Percentiles rank a stretch among this genome's conserved stretches.
These are phyloP conservation scores for Sinotaia quadrata DNA, from an alignment of 2,888 invertebrate species.

Conservation along the genomic window DNA sequence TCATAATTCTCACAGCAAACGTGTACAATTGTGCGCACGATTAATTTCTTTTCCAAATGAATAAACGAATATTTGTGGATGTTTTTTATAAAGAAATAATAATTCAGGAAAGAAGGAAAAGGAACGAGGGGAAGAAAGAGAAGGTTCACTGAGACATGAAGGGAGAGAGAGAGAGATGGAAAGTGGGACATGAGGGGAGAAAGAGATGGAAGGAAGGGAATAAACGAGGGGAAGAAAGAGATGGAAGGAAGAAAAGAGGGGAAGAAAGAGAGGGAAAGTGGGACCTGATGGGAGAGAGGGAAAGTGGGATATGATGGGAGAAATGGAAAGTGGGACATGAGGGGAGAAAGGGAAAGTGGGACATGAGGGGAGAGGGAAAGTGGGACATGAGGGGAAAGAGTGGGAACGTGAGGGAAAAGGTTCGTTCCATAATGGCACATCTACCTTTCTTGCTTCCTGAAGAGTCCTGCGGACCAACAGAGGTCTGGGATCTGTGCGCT, in stretches of 20 bases:
- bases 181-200: slow-evolving; percentile 4
- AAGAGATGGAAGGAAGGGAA: not conserved
- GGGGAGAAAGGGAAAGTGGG: slow-evolving; percentile 6
- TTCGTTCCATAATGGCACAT: too few relatives aligned
- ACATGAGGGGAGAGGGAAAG: too few relatives aligned
- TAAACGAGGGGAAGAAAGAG: not conserved
- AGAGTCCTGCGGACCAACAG: slow-evolving; percentile 63
- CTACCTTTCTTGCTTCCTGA: too few relatives aligned
- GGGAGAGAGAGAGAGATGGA: slow-evolving; percentile 31
- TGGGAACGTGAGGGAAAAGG: too few relatives aligned
- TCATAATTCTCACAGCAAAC: too few relatives aligned
- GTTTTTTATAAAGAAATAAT: too few relatives aligned
- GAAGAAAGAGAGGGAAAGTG: not conserved
- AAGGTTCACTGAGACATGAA: not conserved
- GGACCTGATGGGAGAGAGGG: not conserved
- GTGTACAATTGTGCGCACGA: too few relatives aligned
- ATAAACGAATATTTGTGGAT: too few relatives aligned
- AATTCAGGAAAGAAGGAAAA: slow-evolving; percentile 18
- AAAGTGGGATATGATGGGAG: not conserved
- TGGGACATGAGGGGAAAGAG: too few relatives aligned
- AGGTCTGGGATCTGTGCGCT: slow-evolving; percentile 79
- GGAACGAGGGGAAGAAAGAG: slow-evolving; percentile 1
- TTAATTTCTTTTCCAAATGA: too few relatives aligned
- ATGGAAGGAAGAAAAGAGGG: not conserved
- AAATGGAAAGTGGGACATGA: too few relatives aligned